Percentiles rank a stretch among this genome's conserved stretches.
phyloP scores from a whole-genome alignment of 1,140 invertebrate species.

The Drosophila ogumai region DNA sequence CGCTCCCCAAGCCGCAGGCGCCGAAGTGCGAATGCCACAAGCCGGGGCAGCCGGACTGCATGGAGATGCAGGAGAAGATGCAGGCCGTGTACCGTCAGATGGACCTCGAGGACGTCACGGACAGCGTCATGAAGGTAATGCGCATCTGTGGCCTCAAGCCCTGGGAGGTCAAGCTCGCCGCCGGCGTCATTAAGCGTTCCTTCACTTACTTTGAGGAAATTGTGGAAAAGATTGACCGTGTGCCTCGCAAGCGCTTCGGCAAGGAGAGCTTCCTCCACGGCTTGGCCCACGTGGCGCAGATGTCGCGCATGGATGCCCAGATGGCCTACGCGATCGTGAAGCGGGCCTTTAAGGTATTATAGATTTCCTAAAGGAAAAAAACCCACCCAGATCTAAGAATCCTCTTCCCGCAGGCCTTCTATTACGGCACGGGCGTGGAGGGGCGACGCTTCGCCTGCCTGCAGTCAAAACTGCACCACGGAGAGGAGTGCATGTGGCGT shows the following conservation, averaged over 20 bases:
- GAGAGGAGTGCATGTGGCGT: constrained; percentile 65
- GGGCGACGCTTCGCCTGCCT: constrained; percentile 18
- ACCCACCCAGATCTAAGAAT: no score
- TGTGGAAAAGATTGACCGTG: constrained; percentile 48
- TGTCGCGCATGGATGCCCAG: constrained; percentile 71
- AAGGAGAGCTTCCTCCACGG: constrained; percentile 77
- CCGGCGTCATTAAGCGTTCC: constrained; percentile 41
- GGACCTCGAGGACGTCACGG: constrained; percentile 63
- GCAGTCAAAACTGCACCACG: constrained; percentile 23
- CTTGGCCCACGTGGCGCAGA: constrained; percentile 52
- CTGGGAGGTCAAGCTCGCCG: constrained; percentile 54
- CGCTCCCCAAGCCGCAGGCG: no score
- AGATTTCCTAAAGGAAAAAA: no score
- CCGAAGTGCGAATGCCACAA: constrained; percentile 31
- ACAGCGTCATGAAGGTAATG: constrained; percentile 67
- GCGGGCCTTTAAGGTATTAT: constrained; percentile 55
- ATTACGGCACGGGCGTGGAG: constrained; percentile 48
- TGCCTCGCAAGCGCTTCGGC: constrained; percentile 65
- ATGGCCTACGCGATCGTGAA: constrained; percentile 73
- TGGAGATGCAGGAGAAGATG: not conserved
- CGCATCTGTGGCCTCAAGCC: constrained; percentile 58
- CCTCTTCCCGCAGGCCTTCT: constrained; percentile 45
- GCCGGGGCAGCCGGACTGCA: not conserved
- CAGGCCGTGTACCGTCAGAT: not conserved
- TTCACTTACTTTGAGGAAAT: constrained; percentile 73